Conservation (phyloP, 2,797 vertebrate species). For the Antennarius maculatus region DNA sequence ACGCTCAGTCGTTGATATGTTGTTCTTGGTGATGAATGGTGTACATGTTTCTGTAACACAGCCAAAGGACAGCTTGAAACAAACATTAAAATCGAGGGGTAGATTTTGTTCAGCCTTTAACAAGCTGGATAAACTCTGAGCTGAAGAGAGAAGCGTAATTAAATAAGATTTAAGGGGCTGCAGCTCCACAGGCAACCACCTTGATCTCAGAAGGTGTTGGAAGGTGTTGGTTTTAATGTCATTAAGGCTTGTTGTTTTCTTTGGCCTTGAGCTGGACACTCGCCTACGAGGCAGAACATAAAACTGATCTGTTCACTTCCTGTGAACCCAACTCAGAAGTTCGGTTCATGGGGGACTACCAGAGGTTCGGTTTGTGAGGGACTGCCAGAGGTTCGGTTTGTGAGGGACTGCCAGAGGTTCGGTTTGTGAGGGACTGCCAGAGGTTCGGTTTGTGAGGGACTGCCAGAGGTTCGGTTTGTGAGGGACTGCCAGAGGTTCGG, state of each 20-base stretch:
- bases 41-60: constrained; percentile 21
- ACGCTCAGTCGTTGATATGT: constrained; percentile 23
- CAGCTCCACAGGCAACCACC: constrained; percentile 55
- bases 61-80: background rate
- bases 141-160: constrained; percentile 51
- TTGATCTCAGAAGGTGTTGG: constrained; percentile 64
- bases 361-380: too few relatives aligned
- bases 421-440: too few relatives aligned
- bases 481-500: too few relatives aligned
- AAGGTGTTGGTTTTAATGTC: constrained; percentile 62
- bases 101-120: constrained; percentile 32
- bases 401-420: too few relatives aligned
- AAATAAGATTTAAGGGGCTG: constrained; percentile 66
- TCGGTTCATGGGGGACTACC: too few relatives aligned
- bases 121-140: constrained; percentile 19
- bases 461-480: too few relatives aligned
- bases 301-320: constrained; percentile 18
- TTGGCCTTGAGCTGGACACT: constrained; percentile 39
- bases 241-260: constrained; percentile 51
- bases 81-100: too few relatives aligned
- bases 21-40: constrained; percentile 16
- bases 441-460: too few relatives aligned
- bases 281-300: constrained; percentile 40
- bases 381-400: too few relatives aligned
- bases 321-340: too few relatives aligned